These are phyloP conservation scores for Daboia siamensis DNA, from an alignment of 2,113 vertebrate genomes.

Conservation along the genomic window DNA sequence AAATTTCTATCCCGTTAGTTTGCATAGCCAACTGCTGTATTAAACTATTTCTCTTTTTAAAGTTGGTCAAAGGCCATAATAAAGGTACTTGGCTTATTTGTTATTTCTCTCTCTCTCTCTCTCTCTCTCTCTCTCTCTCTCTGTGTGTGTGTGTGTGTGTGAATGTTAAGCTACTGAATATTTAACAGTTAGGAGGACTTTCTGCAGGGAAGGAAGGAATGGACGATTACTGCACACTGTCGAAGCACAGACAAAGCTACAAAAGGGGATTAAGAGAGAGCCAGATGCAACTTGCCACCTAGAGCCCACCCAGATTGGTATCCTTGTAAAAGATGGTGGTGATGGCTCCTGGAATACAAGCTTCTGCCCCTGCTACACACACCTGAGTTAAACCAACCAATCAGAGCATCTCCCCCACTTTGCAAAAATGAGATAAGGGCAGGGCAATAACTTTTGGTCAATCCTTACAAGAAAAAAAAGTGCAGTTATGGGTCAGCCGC, in stretches of 20 bases:
- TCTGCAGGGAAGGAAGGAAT: not conserved
- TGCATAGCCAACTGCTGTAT: no score
- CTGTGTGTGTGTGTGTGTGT: no score
- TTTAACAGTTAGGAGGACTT: not conserved
- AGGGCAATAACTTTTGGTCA: not conserved
- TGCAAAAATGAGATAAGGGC: not conserved
- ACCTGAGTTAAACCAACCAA: not conserved
- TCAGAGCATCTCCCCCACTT: not conserved
- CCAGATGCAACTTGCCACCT: not conserved
- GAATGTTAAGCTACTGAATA: not conserved
- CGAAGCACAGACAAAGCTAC: not conserved
- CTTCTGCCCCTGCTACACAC: not conserved
- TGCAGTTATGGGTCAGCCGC: not conserved
- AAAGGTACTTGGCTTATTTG: no score
- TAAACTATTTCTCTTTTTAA: no score
- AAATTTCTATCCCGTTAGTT: not conserved
- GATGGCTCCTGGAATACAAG: not conserved
- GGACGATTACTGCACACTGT: not conserved
- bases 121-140: no score
- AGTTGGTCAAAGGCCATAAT: no score
- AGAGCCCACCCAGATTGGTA: not conserved
- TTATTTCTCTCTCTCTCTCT: no score
- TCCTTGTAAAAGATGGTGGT: not conserved
- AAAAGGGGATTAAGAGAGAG: not conserved
- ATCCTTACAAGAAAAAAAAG: accelerated